A percentile compares a stretch with the other conserved stretches of the same genome.
phyloP scores from a whole-genome alignment of 2,888 invertebrate genomes.

The Carpatolechia fugitivella region DNA sequence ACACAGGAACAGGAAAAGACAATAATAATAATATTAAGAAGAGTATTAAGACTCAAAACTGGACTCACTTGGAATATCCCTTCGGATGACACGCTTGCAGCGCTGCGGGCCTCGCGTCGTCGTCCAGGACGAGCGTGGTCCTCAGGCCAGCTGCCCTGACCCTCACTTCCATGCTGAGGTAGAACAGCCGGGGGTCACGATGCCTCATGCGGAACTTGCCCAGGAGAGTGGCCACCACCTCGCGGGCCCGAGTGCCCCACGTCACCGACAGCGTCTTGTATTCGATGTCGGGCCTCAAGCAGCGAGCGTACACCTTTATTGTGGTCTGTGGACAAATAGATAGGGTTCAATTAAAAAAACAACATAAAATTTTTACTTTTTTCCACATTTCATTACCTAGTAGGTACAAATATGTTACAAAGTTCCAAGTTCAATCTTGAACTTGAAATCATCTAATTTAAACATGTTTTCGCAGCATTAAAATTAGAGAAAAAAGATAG shows the following conservation, averaged over 20 bases:
- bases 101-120: constrained; percentile 93
- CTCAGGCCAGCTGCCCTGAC: constrained; percentile 90
- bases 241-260: constrained; percentile 92
- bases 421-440: too few relatives aligned
- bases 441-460: too few relatives aligned
- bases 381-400: too few relatives aligned
- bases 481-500: too few relatives aligned
- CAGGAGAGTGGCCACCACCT: constrained; percentile 90
- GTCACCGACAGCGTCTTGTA: constrained; percentile 96
- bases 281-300: constrained; percentile 94
- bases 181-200: constrained; percentile 94
- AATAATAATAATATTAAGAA: too few relatives aligned
- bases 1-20: too few relatives aligned
- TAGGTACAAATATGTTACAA: too few relatives aligned
- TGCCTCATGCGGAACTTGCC: constrained; percentile 95
- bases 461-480: too few relatives aligned
- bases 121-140: constrained; percentile 90
- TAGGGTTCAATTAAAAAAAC: too few relatives aligned
- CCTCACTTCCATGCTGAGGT: constrained; percentile 96
- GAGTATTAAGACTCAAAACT: too few relatives aligned
- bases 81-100: constrained; percentile 96
- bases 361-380: too few relatives aligned
- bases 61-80: constrained; percentile 91
- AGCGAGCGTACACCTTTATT: constrained; percentile 93
- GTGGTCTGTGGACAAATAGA: constrained; percentile 83